Base-by-base conservation (phyloP, 2,797 vertebrate species). In the Cyclura pinguis region DNA sequence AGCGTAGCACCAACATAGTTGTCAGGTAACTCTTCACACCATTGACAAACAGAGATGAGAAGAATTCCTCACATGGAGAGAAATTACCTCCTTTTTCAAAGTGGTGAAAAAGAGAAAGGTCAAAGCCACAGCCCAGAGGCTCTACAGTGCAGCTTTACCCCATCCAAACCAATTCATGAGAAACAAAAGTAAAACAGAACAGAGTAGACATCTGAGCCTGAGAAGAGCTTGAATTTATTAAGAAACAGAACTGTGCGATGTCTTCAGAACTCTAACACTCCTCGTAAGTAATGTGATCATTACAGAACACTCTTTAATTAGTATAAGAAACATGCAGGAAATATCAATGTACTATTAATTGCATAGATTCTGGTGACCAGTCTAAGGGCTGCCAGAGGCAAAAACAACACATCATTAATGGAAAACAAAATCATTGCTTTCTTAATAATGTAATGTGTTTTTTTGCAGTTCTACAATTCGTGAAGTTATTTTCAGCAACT, bases 401-500 rank as follows among this genome's bases (percentile, higher is more conserved):
- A 73, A 86, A 86, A 89, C 90, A 93, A 57, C 77, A 82, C 13
- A 89, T 74, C 69, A 89, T 86, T 69, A 83, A 88, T 89, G 86
- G 86, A 92, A 93, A 91, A 83, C 88, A 50, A 91, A 84, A 93
- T 83, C 50, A 85, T 91, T 67, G 78, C 35, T 93, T 35, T 84
- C 69, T 86, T 80, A 93, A 67, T 87, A 90, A 87, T 86, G 77
- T 67, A 88, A 24, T 32, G 20, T 57, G 4, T 73, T 88, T 69
- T 57, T 47, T 29, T 89, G 78, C 89, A 12, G 86, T 92, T 92
- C 86, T 94, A 10, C 88, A 83, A 83, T 78, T 72, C 83, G 32
- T 59, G 87, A 76, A 91, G 81, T 93, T 94, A 95, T 89, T 83
- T 87, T 86, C 93, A 93, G 90, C 88, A 90, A 72, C 84, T 73